phyloP scores from a whole-genome alignment of 2,113 vertebrate genomes.

The Hemibagrus wyckioides region DNA sequence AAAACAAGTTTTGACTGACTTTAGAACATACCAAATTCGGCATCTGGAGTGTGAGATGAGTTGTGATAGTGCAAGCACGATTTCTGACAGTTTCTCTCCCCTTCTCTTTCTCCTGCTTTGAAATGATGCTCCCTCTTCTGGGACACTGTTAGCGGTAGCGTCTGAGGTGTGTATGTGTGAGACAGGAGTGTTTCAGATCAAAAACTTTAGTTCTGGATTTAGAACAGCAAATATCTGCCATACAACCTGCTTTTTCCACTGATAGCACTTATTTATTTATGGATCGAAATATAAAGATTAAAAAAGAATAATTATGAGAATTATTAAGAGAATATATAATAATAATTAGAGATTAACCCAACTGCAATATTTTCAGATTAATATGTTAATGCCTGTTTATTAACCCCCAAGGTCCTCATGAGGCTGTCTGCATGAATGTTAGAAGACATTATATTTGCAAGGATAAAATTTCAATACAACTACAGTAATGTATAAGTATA shows the following conservation, averaged over 20 bases:
- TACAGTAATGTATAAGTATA: background rate
- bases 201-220: conserved; percentile 28
- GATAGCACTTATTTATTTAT: background rate
- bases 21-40: conserved; percentile 12
- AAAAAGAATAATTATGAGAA: background rate
- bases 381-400: background rate
- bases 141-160: background rate
- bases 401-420: background rate
- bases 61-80: background rate
- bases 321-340: background rate
- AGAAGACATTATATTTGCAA: background rate
- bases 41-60: conserved; percentile 17
- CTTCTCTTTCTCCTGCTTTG: background rate
- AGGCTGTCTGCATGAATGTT: background rate
- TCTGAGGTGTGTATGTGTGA: background rate
- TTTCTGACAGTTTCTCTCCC: background rate
- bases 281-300: background rate
- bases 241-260: background rate
- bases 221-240: conserved; percentile 23
- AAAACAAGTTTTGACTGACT: background rate
- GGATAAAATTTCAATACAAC: background rate
- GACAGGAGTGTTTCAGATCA: background rate
- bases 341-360: background rate
- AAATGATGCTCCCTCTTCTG: background rate
- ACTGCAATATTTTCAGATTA: background rate